phyloP scores from a whole-genome alignment of 2,888 invertebrate genomes.

The Hypselothyrea guttata region DNA sequence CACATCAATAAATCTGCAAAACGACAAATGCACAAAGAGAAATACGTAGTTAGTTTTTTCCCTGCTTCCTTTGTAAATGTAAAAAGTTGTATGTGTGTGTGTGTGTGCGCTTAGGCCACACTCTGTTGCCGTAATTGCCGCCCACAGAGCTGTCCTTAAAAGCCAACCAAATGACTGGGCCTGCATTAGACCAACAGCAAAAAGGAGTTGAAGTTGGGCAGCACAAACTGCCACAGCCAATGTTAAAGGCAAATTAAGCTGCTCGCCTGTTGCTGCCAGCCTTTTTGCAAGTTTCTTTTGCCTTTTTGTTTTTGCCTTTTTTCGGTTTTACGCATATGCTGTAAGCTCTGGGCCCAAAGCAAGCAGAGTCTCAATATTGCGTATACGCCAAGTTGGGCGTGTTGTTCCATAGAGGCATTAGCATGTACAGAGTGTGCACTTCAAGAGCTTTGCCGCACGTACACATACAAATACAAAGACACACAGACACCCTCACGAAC shows the following conservation, averaged over 20 bases:
- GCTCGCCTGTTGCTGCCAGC: slow-evolving; percentile 39
- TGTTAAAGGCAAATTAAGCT: slow-evolving; percentile 55
- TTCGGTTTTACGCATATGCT: slow-evolving; percentile 5
- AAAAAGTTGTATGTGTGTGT: slow-evolving; percentile 1
- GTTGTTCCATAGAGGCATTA: slow-evolving; percentile 58
- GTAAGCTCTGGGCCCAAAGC: slow-evolving; percentile 11
- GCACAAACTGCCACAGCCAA: too few species aligned
- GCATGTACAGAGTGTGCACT: slow-evolving; percentile 61
- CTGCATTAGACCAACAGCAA: slow-evolving; percentile 40
- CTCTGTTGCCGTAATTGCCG: slow-evolving; percentile 36
- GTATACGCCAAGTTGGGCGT: slow-evolving; percentile 53
- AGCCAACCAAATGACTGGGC: slow-evolving; percentile 36
- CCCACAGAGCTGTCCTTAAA: slow-evolving; percentile 31
- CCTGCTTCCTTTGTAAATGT: not conserved
- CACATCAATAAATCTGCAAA: slow-evolving; percentile 87
- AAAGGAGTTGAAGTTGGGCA: slow-evolving; percentile 7
- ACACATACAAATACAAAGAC: not conserved
- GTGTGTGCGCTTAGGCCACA: slow-evolving; percentile 27
- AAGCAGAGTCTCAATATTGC: slow-evolving; percentile 38
- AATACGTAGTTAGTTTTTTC: not conserved
- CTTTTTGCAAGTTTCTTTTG: not conserved
- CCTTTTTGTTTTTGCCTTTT: not conserved
- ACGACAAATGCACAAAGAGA: not conserved
- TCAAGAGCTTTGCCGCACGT: slow-evolving; percentile 56
- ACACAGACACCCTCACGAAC: not conserved